phyloP scores from a whole-genome alignment of 1,140 invertebrate genomes.

The Stegodyphus mimosarum region DNA sequence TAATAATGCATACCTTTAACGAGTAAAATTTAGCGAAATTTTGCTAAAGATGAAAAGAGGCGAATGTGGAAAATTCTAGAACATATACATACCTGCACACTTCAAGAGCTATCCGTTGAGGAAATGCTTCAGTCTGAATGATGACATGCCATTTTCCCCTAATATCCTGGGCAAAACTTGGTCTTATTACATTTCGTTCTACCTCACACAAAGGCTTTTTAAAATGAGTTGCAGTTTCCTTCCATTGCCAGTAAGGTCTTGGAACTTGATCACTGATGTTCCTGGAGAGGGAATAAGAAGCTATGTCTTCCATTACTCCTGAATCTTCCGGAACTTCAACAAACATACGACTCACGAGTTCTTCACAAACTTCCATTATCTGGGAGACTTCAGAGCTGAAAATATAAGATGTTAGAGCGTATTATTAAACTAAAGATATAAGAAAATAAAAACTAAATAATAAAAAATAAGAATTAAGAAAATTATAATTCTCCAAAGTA shows the following conservation, averaged over 20 bases:
- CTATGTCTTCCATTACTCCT: constrained; percentile 42
- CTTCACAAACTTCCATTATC: constrained; percentile 59
- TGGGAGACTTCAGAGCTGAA: constrained; percentile 53
- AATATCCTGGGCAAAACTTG: constrained; percentile 60
- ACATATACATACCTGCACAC: constrained; percentile 43
- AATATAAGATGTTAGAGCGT: neutral
- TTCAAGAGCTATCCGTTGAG: constrained; percentile 55
- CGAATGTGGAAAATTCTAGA: too few species aligned
- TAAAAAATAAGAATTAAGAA: too few species aligned
- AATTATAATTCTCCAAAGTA: too few species aligned
- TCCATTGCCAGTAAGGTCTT: constrained; percentile 13
- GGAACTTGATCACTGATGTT: constrained; percentile 31
- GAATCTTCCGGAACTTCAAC: constrained; percentile 49
- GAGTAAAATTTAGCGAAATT: too few species aligned
- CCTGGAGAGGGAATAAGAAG: constrained; percentile 40
- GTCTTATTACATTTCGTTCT: constrained; percentile 32
- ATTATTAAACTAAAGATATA: neutral
- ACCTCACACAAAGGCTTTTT: constrained; percentile 48
- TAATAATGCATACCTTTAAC: too few species aligned
- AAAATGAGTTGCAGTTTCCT: neutral
- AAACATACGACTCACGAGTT: constrained; percentile 51
- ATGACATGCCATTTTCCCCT: constrained; percentile 62
- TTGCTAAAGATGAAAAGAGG: too few species aligned
- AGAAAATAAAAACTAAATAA: too few species aligned
- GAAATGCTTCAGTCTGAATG: constrained; percentile 58